Base-by-base conservation (phyloP, 2,797 vertebrate genomes). In the Aeoliscus strigatus region DNA sequence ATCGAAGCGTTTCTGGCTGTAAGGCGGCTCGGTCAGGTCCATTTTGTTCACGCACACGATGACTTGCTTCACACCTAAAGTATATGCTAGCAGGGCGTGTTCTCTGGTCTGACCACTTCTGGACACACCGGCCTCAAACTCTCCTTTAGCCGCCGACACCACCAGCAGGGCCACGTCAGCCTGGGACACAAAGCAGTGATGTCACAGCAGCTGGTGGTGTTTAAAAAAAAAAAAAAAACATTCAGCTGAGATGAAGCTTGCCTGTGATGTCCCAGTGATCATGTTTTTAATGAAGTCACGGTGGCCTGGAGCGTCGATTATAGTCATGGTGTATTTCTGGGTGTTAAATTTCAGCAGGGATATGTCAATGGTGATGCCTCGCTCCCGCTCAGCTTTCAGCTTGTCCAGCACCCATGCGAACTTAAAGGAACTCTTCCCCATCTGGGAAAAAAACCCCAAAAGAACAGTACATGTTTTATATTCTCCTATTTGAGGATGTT, bases 221-320 rank as follows among this genome's bases (percentile, higher is more conserved):
- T 0, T 5, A 14, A 28, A 12, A 9, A 8, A 29, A 8, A 5
- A 13, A 5, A 12, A 15, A 16, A 0, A 9, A 2, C 0, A 1
- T 9, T 0, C 0, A 3, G 8, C 8, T 2, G 3, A 3, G 8
- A 8, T 2, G 3, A 4, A 0, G 3, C 25, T 38, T 14, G 88
- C 89, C 87, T 90, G 90, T 1, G 89, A 90, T 0, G 90, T 90
- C n/a, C 89, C 90, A 0, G 89, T 91, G 16, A 92, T 89, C 90
- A 92, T 91, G 68, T 91, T 91, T 25, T 91, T 92, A 8, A 91
- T 91, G 60, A 91, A 91, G 56, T 91, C 90, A 4, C 90, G 82
- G 53, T 91, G 89, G 0, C 89, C 89, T 0, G 90, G 90, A 3
- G 89, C 90, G 14, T 91, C 90, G 25, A 91, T 91, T 35, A 91